Percentiles rank a stretch among this genome's conserved stretches.
These are phyloP conservation scores for Scleropages formosus DNA, from an alignment of 2,797 vertebrate species.

Conservation along the genomic window DNA sequence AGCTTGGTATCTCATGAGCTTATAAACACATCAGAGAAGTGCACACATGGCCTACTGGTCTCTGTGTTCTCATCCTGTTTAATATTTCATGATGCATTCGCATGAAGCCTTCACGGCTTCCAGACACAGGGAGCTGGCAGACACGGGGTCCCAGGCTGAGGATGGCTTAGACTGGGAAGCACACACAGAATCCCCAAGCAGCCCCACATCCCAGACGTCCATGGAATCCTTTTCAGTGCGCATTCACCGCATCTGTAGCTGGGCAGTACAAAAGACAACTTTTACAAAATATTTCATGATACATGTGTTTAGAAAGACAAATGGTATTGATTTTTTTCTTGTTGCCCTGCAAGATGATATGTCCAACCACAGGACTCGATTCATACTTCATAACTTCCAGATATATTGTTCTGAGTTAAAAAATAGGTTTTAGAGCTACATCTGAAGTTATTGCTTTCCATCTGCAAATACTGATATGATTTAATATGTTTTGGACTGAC, in stretches of 20 bases:
- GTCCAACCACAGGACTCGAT: not conserved
- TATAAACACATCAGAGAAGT: slow-evolving; percentile 20
- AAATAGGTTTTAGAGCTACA: not conserved
- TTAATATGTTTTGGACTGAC: not conserved
- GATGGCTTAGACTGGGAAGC: slow-evolving; percentile 20
- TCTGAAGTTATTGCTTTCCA: not conserved
- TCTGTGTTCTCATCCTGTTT: slow-evolving; percentile 24
- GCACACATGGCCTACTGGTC: slow-evolving; percentile 7
- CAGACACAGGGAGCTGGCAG: slow-evolving; percentile 29
- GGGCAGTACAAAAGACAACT: slow-evolving; percentile 8
- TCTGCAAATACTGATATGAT: not conserved
- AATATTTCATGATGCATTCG: slow-evolving; percentile 37
- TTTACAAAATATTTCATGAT: not conserved
- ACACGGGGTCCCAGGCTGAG: slow-evolving; percentile 18
- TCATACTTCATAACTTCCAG: not conserved
- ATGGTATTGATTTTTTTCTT: not conserved
- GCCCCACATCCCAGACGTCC: not conserved
- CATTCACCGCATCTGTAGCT: slow-evolving; percentile 16
- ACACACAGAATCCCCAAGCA: slow-evolving; percentile 33
- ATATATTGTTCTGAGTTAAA: not conserved
- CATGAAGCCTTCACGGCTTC: slow-evolving; percentile 25
- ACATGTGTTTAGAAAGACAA: not conserved
- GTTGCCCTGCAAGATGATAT: not conserved
- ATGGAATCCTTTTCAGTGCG: slow-evolving; percentile 5
- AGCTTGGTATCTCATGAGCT: not conserved